Evolutionary conservation across 2,888 invertebrate species (phyloP).

Genomic region (Thalpophila matura): DNA sequence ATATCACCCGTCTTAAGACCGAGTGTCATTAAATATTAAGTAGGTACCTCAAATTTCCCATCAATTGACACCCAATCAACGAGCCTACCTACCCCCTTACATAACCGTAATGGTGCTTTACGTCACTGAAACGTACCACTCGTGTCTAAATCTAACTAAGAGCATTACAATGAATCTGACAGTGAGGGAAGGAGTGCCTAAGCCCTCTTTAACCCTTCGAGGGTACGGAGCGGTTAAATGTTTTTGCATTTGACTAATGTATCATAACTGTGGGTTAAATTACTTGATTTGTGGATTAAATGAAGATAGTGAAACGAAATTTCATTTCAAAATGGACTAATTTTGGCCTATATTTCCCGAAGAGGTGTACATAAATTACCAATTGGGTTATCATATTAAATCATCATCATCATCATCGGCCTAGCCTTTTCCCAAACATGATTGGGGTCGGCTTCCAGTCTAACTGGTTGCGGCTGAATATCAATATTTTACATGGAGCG

Average conservation of each 20-base stretch:
- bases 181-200: slow-evolving; percentile 37
- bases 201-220: slow-evolving; percentile 32
- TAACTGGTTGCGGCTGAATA: too few relatives aligned
- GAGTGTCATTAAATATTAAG: not conserved
- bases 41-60: not conserved
- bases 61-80: slow-evolving; percentile 37
- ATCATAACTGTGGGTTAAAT: slow-evolving; percentile 11
- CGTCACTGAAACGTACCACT: slow-evolving; percentile 56
- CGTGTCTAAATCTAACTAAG: slow-evolving; percentile 46
- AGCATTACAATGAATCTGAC: slow-evolving; percentile 57
- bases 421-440: too few relatives aligned
- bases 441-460: too few relatives aligned
- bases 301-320: too few relatives aligned
- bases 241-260: slow-evolving; percentile 24
- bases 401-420: too few relatives aligned
- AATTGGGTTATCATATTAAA: too few relatives aligned
- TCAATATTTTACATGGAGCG: too few relatives aligned
- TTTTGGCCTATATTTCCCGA: too few relatives aligned
- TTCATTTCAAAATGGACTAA: too few relatives aligned
- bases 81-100: slow-evolving; percentile 14
- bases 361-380: too few relatives aligned
- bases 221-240: not conserved
- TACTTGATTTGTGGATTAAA: not conserved
- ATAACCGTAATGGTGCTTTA: slow-evolving; percentile 40
- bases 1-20: not conserved